Percentiles rank a stretch among this genome's conserved stretches.
These are phyloP conservation scores for Coregonus suidteri DNA, from an alignment of 2,797 vertebrate species.

Conservation along the genomic window DNA sequence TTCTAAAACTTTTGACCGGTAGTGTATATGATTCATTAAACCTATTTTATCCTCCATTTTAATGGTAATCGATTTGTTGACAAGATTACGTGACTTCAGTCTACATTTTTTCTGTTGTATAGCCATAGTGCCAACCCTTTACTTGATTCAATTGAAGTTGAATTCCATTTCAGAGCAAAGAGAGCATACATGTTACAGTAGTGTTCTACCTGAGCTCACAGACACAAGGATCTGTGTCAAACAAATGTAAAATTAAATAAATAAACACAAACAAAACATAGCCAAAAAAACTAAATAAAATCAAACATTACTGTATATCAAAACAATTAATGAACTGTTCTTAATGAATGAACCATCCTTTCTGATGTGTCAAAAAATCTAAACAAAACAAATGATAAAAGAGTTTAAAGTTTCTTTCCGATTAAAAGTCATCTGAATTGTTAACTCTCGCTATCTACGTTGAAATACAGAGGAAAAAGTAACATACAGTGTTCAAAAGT, in stretches of 20 bases:
- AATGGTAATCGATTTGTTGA: not conserved
- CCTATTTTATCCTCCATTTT: constrained; percentile 9
- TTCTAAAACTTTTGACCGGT: too few relatives aligned
- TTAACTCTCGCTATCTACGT: constrained; percentile 10
- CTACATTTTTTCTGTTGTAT: constrained; percentile 1
- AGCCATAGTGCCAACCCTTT: constrained; percentile 2
- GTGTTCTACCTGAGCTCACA: constrained; percentile 37
- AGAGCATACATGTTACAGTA: constrained; percentile 9
- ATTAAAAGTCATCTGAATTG: constrained; percentile 27
- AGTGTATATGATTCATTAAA: too few relatives aligned
- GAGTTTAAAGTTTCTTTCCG: constrained; percentile 13
- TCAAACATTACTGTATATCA: constrained; percentile 5
- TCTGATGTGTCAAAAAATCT: constrained; percentile 12
- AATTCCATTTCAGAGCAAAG: not conserved
- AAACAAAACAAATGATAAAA: not conserved
- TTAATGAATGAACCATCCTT: constrained; percentile 49
- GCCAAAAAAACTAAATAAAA: not conserved
- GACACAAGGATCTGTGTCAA: constrained; percentile 47
- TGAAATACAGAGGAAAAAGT: constrained; percentile 9
- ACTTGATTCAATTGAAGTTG: not conserved
- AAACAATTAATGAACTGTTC: constrained; percentile 1
- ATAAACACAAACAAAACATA: constrained; percentile 12
- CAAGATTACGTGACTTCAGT: not conserved
- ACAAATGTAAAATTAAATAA: constrained; percentile 44
- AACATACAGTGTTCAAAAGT: constrained; percentile 26